These are phyloP conservation scores for Hyles lineata DNA, from an alignment of 2,888 invertebrate genomes.

Conservation along the genomic window DNA sequence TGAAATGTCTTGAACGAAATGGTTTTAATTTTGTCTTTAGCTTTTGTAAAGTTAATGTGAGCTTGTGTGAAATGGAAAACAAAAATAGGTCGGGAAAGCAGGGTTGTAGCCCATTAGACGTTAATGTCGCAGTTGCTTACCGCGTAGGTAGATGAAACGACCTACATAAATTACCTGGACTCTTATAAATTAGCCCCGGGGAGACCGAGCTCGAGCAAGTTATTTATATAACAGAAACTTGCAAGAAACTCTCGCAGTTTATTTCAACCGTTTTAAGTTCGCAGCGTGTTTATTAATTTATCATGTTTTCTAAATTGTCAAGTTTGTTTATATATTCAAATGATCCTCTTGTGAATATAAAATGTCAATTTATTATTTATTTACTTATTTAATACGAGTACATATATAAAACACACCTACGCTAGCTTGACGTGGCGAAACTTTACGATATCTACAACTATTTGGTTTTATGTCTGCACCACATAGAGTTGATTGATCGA, in stretches of 20 bases:
- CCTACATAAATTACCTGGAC: constrained; percentile 7
- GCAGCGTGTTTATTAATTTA: background rate
- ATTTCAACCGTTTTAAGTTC: background rate
- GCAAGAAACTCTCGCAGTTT: constrained; percentile 6
- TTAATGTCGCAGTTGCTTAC: background rate
- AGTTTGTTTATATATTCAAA: background rate
- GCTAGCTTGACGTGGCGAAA: no score
- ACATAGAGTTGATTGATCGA: no score
- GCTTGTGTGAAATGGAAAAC: background rate
- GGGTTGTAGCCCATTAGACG: background rate
- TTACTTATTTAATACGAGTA: no score
- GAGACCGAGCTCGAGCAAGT: background rate
- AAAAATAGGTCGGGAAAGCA: background rate
- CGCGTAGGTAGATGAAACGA: constrained; percentile 14
- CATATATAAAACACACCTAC: no score
- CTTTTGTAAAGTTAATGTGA: background rate
- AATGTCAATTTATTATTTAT: no score
- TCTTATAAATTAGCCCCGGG: constrained; percentile 16
- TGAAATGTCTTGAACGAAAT: background rate
- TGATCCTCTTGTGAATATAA: no score
- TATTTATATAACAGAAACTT: constrained; percentile 19
- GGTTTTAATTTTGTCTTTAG: background rate
- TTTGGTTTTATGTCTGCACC: no score
- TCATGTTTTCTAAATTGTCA: background rate
- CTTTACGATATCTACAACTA: no score